Evolutionary conservation across 1,140 invertebrate genomes (phyloP).

Genomic region (Drosophila persimilis): DNA sequence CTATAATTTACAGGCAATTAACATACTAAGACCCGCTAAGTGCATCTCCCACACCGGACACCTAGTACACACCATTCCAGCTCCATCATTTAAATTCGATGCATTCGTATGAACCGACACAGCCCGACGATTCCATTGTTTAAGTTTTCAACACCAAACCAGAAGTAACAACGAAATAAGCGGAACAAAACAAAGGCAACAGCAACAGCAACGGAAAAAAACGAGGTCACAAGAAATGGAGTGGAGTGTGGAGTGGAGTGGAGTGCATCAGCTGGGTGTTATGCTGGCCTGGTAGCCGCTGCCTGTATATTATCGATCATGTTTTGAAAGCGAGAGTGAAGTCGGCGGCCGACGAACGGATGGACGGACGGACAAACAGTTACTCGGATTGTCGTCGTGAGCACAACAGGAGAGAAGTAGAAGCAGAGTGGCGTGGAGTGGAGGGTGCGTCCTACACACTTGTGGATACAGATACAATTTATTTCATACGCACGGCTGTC

Average conservation of each 20-base stretch:
- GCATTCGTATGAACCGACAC: constrained; percentile 10
- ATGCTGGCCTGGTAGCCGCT: constrained; percentile 65
- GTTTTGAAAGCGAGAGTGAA: constrained; percentile 74
- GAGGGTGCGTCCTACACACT: constrained; percentile 20
- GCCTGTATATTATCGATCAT: constrained; percentile 78
- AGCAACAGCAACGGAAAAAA: constrained; percentile 33
- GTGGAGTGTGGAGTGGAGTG: constrained; percentile 4
- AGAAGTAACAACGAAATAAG: constrained; percentile 9
- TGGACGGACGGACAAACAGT: constrained; percentile 3
- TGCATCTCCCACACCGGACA: too few relatives aligned
- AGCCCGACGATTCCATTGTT: constrained; percentile 33
- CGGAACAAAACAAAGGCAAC: constrained; percentile 20
- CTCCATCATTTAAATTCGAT: background rate
- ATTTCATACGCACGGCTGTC: constrained; percentile 10
- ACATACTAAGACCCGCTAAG: too few relatives aligned
- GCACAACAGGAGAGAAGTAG: background rate
- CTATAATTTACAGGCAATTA: too few relatives aligned
- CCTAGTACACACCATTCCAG: background rate
- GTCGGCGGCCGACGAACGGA: constrained; percentile 2
- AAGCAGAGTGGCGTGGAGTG: too few relatives aligned
- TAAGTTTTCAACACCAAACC: constrained; percentile 38
- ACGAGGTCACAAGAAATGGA: constrained; percentile 54
- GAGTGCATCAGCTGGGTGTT: constrained; percentile 19
- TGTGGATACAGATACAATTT: constrained; percentile 33
- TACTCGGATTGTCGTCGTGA: background rate